A percentile compares a stretch with the other conserved stretches of the same genome.
These are phyloP conservation scores for Caerostris extrusa DNA, from an alignment of 1,140 invertebrate species.

Conservation along the genomic window DNA sequence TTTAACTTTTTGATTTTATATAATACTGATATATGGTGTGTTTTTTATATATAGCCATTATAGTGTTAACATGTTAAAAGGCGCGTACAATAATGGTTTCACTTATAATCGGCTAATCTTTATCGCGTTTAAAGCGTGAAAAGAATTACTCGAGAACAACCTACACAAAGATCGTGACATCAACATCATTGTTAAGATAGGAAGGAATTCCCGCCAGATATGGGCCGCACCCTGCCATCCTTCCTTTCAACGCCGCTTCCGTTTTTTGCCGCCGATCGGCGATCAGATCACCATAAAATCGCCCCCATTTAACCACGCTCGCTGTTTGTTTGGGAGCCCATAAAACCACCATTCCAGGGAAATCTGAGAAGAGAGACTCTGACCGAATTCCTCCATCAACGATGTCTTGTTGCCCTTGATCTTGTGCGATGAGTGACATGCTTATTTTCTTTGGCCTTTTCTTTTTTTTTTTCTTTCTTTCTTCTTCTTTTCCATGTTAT, in stretches of 20 bases:
- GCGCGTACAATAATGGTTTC: background rate
- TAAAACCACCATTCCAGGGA: background rate
- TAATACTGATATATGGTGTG: too few species aligned
- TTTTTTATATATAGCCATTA: too few species aligned
- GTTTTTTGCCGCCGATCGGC: slow-evolving; percentile 7
- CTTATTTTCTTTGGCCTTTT: background rate
- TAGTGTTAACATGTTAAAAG: too few species aligned
- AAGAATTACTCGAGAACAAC: too few species aligned
- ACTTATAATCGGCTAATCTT: background rate
- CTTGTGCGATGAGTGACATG: slow-evolving; percentile 24
- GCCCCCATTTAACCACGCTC: slow-evolving; percentile 1
- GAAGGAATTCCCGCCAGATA: background rate
- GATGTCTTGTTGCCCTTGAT: slow-evolving; percentile 37
- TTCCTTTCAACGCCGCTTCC: slow-evolving; percentile 40
- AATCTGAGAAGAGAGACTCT: too few species aligned
- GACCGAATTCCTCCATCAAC: background rate
- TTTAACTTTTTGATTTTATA: too few species aligned
- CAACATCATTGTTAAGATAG: slow-evolving; percentile 42
- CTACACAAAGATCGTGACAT: background rate
- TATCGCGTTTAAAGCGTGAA: background rate
- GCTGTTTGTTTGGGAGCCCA: slow-evolving; percentile 21
- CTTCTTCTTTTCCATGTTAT: background rate
- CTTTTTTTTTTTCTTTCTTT: background rate
- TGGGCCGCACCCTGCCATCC: slow-evolving; percentile 16
- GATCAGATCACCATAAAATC: slow-evolving; percentile 43